A percentile compares a stretch with the other conserved stretches of the same genome.
These are phyloP conservation scores for Eriosoma lanigerum DNA, from an alignment of 1,140 invertebrate species.

Conservation along the genomic window DNA sequence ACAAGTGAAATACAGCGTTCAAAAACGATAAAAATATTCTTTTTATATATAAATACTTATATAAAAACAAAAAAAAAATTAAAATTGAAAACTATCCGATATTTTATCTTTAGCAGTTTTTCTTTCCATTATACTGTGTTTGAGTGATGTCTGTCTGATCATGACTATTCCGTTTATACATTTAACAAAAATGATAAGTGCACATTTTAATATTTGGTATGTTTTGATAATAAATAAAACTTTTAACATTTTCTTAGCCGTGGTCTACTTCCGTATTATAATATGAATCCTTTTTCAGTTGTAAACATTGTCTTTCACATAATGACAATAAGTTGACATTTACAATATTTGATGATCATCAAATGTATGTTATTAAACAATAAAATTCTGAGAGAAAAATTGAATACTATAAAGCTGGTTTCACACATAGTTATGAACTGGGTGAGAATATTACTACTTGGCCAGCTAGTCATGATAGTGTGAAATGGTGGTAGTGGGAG, in stretches of 20 bases:
- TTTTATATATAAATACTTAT: constrained; percentile 46
- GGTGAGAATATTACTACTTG: too few species aligned
- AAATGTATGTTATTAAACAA: background rate
- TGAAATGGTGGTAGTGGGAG: too few species aligned
- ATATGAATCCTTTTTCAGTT: background rate
- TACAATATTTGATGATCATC: background rate
- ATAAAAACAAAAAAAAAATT: constrained; percentile 36
- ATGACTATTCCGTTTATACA: constrained; percentile 24
- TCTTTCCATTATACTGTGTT: constrained; percentile 47
- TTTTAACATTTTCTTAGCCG: constrained; percentile 23
- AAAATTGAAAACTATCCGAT: constrained; percentile 25
- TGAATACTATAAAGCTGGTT: too few species aligned
- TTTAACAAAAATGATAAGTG: constrained; percentile 41
- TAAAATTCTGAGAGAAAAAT: too few species aligned
- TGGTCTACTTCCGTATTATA: background rate
- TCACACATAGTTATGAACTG: too few species aligned
- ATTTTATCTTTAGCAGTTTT: constrained; percentile 45
- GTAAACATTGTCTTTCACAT: background rate
- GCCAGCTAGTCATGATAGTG: too few species aligned
- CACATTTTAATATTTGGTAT: constrained; percentile 47
- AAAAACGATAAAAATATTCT: constrained; percentile 31
- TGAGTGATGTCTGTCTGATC: constrained; percentile 3
- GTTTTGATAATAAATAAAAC: constrained; percentile 50
- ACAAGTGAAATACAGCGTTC: constrained; percentile 47
- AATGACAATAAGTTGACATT: background rate